Evolutionary conservation across 2,113 vertebrate genomes (phyloP).

Genomic region (Clarias macrocephalus): DNA sequence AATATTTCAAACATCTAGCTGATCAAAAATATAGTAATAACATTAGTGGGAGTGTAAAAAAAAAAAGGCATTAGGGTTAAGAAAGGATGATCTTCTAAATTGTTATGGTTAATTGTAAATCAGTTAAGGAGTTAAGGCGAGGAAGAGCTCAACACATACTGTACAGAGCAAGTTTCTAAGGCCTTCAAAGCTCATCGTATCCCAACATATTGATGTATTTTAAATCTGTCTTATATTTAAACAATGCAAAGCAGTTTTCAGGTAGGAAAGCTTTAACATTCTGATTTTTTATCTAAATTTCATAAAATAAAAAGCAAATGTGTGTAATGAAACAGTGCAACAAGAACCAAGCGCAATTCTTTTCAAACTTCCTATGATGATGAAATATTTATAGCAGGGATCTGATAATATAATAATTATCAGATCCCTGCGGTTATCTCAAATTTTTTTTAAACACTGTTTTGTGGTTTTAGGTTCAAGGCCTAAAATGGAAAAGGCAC

Average conservation of each 20-base stretch:
- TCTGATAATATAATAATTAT: neutral
- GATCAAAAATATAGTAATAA: conserved; percentile 20
- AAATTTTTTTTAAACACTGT: neutral
- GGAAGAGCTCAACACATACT: neutral
- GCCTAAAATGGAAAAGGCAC: neutral
- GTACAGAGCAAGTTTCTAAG: neutral
- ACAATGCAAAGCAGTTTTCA: neutral
- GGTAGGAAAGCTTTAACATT: too few relatives aligned
- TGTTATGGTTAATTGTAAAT: too few relatives aligned
- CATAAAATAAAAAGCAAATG: neutral
- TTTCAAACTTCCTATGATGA: neutral
- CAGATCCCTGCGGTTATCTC: neutral
- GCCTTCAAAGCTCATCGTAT: neutral
- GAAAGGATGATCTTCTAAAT: conserved; percentile 9
- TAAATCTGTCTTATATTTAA: neutral
- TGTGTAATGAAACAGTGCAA: neutral
- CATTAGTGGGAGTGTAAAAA: conserved; percentile 7
- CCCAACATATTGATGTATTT: neutral
- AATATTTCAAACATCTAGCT: neutral
- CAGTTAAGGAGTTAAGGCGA: neutral
- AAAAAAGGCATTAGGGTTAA: neutral
- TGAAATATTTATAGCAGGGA: neutral
- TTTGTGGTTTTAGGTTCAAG: neutral
- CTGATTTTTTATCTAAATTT: too few relatives aligned
- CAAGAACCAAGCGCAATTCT: neutral